Evolutionary conservation across 1,140 invertebrate genomes (phyloP).

Genomic region (Phymastichus coffea): DNA sequence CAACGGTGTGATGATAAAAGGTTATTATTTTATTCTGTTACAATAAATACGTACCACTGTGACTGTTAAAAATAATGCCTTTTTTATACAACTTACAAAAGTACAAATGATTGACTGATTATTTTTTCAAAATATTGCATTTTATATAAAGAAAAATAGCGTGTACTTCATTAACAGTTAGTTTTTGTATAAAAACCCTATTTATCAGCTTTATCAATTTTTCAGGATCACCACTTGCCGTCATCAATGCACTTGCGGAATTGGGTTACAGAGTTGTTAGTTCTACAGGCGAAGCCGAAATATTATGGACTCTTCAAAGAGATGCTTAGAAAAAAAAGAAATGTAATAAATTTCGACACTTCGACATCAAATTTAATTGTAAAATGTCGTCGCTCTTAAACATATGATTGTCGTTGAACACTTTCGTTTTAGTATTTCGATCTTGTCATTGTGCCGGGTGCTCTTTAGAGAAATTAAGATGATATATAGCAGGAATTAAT

Average conservation of each 20-base stretch:
- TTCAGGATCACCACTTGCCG: constrained; percentile 60
- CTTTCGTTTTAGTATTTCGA: too few relatives aligned
- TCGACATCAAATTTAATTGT: neutral
- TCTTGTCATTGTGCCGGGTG: neutral
- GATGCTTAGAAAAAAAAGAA: constrained; percentile 55
- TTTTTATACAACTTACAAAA: too few relatives aligned
- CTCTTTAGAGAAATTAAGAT: too few relatives aligned
- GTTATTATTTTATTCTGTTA: constrained; percentile 41
- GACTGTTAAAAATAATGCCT: neutral
- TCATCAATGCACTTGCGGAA: constrained; percentile 73
- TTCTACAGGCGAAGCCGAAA: constrained; percentile 75
- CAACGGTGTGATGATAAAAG: constrained; percentile 71
- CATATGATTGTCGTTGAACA: neutral
- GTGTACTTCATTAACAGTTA: too few relatives aligned
- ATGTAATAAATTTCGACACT: neutral
- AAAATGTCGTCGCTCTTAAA: neutral
- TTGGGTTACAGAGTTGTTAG: constrained; percentile 75
- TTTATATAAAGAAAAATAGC: too few relatives aligned
- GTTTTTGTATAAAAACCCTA: neutral
- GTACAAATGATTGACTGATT: too few relatives aligned
- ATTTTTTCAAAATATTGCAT: too few relatives aligned
- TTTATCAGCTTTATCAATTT: constrained; percentile 27
- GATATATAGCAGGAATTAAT: too few relatives aligned
- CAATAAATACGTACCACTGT: constrained; percentile 6
- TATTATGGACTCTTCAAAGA: constrained; percentile 78